These are phyloP conservation scores for Forbesichthys agassizii DNA, from an alignment of 2,113 vertebrate genomes.

Conservation along the genomic window DNA sequence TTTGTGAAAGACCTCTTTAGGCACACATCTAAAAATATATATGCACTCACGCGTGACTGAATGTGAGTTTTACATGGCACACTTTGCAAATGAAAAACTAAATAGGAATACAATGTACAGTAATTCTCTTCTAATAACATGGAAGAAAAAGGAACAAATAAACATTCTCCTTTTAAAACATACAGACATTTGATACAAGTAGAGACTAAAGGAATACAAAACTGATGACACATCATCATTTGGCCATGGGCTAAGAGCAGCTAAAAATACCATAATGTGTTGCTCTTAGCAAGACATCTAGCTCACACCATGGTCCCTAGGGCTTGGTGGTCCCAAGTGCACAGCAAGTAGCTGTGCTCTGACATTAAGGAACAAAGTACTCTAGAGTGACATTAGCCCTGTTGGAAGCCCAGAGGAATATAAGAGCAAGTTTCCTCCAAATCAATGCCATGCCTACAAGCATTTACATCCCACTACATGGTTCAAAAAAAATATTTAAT, in stretches of 20 bases:
- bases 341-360: constrained; percentile 27
- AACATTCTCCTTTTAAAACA: neutral
- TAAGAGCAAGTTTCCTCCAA: neutral
- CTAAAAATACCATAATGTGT: constrained; percentile 58
- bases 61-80: constrained; percentile 6
- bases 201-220: constrained; percentile 27
- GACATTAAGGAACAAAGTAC: constrained; percentile 38
- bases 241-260: constrained; percentile 34
- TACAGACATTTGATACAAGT: neutral
- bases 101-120: too few species aligned
- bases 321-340: neutral
- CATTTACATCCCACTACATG: neutral
- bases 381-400: constrained; percentile 24
- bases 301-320: constrained; percentile 27
- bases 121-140: too few species aligned
- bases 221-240: constrained; percentile 50
- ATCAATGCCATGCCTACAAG: neutral
- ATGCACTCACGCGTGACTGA: constrained; percentile 20
- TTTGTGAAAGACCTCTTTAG: constrained; percentile 30
- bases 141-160: neutral
- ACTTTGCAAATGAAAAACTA: neutral
- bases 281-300: constrained; percentile 42
- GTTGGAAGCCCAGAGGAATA: constrained; percentile 7
- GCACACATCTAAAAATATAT: constrained; percentile 20
- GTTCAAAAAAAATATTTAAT: neutral